A percentile compares a stretch with the other conserved stretches of the same genome.
Conservation (phyloP, 2,797 vertebrate genomes). For the Crocidura indochinensis region DNA sequence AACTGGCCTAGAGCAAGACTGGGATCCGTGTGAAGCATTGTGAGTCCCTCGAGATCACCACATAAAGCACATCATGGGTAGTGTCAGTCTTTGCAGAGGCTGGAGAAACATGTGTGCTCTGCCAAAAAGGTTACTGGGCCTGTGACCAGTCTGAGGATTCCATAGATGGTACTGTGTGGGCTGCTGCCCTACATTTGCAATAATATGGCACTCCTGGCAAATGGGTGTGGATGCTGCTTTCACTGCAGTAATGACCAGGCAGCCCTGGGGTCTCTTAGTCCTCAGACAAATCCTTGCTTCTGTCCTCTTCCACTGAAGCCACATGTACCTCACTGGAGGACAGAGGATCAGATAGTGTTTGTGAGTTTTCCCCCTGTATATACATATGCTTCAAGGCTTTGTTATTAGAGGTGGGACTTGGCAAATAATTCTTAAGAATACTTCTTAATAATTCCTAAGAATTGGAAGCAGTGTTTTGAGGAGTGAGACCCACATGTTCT, state of each 20-base stretch:
- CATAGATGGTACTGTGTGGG: rapidly evolving
- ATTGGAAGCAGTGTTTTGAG: no score
- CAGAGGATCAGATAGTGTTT: not conserved
- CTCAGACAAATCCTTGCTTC: not conserved
- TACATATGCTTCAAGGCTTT: no score
- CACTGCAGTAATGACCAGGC: rapidly evolving
- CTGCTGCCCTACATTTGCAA: rapidly evolving
- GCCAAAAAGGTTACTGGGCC: rapidly evolving
- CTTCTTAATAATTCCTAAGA: no score
- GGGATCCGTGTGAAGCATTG: rapidly evolving
- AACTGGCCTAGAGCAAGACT: not conserved
- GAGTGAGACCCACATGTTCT: not conserved
- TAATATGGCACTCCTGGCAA: rapidly evolving
- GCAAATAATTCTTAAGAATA: no score
- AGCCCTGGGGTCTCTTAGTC: no score
- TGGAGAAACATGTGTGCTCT: rapidly evolving
- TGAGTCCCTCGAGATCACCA: not conserved
- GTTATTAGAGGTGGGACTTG: no score
- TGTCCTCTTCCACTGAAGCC: not conserved
- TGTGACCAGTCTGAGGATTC: not conserved
- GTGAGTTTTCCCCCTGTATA: not conserved
- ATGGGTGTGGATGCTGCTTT: rapidly evolving
- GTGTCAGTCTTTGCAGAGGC: not conserved
- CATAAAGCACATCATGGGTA: not conserved
- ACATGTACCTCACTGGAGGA: not conserved